These are phyloP conservation scores for Callipepla squamata DNA, from an alignment of 2,113 vertebrate genomes.

Conservation along the genomic window DNA sequence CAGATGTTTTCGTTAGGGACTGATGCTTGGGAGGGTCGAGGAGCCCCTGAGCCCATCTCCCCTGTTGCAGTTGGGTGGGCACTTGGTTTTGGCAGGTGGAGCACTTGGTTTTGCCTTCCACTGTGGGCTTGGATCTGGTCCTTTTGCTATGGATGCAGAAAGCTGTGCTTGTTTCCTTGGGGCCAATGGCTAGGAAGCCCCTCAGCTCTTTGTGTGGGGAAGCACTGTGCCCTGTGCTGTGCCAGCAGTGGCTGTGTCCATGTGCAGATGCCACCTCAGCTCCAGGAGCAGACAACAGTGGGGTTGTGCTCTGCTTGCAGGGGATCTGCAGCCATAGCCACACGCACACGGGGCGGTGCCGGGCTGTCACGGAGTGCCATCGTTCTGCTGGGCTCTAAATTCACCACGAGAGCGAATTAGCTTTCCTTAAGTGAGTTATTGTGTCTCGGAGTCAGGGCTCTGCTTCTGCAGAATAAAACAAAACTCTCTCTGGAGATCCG, in stretches of 20 bases:
- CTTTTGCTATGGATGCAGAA: background rate
- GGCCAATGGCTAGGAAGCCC: background rate
- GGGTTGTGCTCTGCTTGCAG: accelerated
- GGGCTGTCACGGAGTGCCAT: background rate
- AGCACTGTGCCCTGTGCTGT: background rate
- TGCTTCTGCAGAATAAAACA: constrained; percentile 33
- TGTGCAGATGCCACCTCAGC: background rate
- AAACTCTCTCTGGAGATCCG: constrained; percentile 23
- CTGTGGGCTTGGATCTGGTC: background rate
- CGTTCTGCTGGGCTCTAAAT: background rate
- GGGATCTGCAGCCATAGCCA: background rate
- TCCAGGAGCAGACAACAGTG: background rate
- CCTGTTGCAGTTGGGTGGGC: background rate
- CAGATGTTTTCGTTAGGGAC: constrained; percentile 40
- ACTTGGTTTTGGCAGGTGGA: background rate
- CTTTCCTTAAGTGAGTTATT: constrained; percentile 46
- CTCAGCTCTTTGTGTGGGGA: background rate
- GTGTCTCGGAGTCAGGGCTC: constrained; percentile 41
- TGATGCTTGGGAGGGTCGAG: background rate
- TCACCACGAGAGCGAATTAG: background rate
- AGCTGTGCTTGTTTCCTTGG: background rate
- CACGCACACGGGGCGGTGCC: background rate
- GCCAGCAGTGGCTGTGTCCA: background rate
- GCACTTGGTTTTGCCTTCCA: background rate
- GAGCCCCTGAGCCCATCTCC: background rate